Evolutionary conservation across 2,888 invertebrate genomes (phyloP).

Genomic region (Anarsia innoxiella): DNA sequence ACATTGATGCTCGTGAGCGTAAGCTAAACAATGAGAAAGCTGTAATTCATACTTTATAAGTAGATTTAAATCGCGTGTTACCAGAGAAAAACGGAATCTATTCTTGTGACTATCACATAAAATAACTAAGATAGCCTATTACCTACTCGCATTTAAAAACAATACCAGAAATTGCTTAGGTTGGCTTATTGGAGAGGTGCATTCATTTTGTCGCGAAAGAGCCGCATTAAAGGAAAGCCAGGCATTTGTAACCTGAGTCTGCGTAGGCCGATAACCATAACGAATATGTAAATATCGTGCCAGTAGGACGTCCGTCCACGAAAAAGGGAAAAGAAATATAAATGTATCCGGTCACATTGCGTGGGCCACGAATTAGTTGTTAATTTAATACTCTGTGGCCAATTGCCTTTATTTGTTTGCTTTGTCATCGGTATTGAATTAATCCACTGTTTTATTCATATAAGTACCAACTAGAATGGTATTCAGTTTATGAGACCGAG

Average conservation of each 20-base stretch:
- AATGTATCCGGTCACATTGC: conserved; percentile 60
- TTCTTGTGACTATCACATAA: too few relatives aligned
- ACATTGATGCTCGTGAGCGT: conserved; percentile 32
- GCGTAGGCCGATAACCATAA: conserved; percentile 14
- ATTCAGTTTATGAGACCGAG: background rate
- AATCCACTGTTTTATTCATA: too few relatives aligned
- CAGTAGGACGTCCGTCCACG: conserved; percentile 66
- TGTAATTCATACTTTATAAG: too few relatives aligned
- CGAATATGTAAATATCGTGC: conserved; percentile 57
- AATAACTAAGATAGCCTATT: too few relatives aligned
- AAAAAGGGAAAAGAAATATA: conserved; percentile 67
- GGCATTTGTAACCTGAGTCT: conserved; percentile 12
- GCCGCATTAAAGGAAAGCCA: conserved; percentile 29
- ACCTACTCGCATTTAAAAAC: too few relatives aligned
- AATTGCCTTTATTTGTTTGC: conserved; percentile 3
- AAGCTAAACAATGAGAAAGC: too few relatives aligned
- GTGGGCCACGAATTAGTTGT: conserved; percentile 30
- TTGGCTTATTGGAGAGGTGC: too few relatives aligned
- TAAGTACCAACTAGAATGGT: too few relatives aligned
- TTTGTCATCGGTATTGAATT: too few relatives aligned
- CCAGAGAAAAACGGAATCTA: too few relatives aligned
- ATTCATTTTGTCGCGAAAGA: conserved; percentile 34
- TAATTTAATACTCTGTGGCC: conserved; percentile 6
- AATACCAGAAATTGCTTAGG: too few relatives aligned
- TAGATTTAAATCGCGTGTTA: too few relatives aligned